Percentiles rank a stretch among this genome's conserved stretches.
These are phyloP conservation scores for Crossocerus cetratus DNA, from an alignment of 2,888 invertebrate genomes.

Conservation along the genomic window DNA sequence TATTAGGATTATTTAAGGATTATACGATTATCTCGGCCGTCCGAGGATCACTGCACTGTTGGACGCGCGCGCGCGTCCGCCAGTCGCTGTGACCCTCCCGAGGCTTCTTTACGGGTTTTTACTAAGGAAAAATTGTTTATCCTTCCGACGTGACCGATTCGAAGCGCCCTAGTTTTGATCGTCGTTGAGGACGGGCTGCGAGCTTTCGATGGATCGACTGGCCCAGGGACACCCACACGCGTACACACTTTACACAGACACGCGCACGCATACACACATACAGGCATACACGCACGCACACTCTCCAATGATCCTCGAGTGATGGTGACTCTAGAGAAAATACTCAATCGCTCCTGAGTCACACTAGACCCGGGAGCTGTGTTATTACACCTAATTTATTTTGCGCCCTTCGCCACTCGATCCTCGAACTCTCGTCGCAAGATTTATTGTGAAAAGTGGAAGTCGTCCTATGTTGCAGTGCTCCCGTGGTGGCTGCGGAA, in stretches of 20 bases:
- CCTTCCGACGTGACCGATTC: too few relatives aligned
- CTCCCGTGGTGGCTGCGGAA: constrained; percentile 44
- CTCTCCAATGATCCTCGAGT: background rate
- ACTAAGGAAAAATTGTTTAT: constrained; percentile 12
- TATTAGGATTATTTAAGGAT: constrained; percentile 30
- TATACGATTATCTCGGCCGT: constrained; percentile 22
- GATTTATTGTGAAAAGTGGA: background rate
- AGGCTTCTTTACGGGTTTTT: constrained; percentile 38
- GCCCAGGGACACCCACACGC: constrained; percentile 34
- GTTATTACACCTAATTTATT: constrained; percentile 36
- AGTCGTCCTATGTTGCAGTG: constrained; percentile 41
- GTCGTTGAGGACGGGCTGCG: constrained; percentile 50
- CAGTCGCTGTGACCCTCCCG: constrained; percentile 12
- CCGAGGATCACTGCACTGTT: constrained; percentile 6
- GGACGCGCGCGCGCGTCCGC: background rate
- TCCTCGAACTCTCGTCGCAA: constrained; percentile 55
- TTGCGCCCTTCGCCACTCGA: constrained; percentile 41
- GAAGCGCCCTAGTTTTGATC: constrained; percentile 13
- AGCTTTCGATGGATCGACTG: constrained; percentile 61
- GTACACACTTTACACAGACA: too few relatives aligned
- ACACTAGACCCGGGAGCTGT: background rate
- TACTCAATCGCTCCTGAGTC: constrained; percentile 30
- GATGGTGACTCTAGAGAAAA: constrained; percentile 23
- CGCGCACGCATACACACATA: too few relatives aligned
- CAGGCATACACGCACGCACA: too few relatives aligned